phyloP scores from a whole-genome alignment of 1,140 invertebrate genomes.

The Ephestia elutella region DNA sequence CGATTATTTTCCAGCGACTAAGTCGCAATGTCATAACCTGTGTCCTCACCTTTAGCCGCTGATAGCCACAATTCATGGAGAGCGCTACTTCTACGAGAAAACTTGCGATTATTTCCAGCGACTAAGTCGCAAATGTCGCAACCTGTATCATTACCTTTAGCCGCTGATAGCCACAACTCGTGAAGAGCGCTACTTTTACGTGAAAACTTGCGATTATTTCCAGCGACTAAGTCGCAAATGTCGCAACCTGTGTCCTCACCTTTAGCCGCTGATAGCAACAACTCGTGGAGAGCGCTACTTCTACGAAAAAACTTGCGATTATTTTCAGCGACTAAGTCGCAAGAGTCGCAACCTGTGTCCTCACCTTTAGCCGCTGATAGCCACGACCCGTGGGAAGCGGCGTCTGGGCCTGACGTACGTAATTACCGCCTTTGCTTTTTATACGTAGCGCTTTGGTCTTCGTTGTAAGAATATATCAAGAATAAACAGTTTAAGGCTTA shows the following conservation, averaged over 20 bases:
- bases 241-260: neutral
- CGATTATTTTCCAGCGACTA: neutral
- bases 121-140: no score
- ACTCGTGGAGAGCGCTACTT: no score
- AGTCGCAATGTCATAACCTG: neutral
- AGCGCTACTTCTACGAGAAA: no score
- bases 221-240: neutral
- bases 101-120: neutral
- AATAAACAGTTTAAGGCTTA: neutral
- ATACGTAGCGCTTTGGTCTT: neutral
- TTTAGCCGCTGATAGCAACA: neutral
- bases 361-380: no score
- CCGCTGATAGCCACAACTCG: no score
- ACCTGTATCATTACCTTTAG: no score
- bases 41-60: no score
- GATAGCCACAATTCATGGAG: no score
- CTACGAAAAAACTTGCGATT: no score
- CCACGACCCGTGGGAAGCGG: neutral
- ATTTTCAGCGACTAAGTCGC: neutral
- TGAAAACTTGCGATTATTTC: neutral
- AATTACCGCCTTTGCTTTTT: neutral
- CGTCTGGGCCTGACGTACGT: neutral
- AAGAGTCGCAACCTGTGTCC: no score
- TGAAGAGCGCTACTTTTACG: no score
- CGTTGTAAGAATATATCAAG: neutral